phyloP scores from a whole-genome alignment of 2,888 invertebrate species.

The Protula sp. region DNA sequence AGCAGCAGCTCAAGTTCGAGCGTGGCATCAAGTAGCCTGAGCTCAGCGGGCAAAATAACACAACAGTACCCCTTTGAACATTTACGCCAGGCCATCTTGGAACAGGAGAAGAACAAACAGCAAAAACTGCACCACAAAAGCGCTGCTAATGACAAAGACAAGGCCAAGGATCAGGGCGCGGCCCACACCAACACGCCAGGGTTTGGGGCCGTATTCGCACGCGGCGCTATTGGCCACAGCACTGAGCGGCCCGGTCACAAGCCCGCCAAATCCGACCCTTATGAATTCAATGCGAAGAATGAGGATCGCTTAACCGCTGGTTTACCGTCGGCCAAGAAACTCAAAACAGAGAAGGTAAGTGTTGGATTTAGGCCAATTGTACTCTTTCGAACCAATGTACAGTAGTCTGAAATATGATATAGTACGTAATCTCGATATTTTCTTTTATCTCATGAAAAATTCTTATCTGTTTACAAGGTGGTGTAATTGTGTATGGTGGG shows the following conservation, averaged over 20 bases:
- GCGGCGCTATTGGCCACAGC: not conserved
- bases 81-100: not conserved
- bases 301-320: constrained; percentile 9
- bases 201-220: not conserved
- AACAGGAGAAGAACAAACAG: not conserved
- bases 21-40: not conserved
- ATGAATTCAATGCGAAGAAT: constrained; percentile 21
- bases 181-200: not conserved
- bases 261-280: constrained; percentile 11
- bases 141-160: not conserved
- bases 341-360: constrained; percentile 17
- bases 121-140: not conserved
- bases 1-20: not conserved
- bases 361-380: not conserved
- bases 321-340: constrained; percentile 14
- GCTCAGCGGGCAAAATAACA: not conserved
- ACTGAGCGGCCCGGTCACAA: not conserved
- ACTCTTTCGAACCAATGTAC: no score
- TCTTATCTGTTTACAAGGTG: no score
- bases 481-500: no score
- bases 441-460: no score
- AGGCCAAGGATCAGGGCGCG: not conserved
- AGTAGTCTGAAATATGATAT: no score
- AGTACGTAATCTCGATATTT: no score
- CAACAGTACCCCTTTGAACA: not conserved